Percentiles rank a stretch among this genome's conserved stretches.
These are phyloP conservation scores for Lucifuga dentata DNA, from an alignment of 2,113 vertebrate genomes.

Conservation along the genomic window DNA sequence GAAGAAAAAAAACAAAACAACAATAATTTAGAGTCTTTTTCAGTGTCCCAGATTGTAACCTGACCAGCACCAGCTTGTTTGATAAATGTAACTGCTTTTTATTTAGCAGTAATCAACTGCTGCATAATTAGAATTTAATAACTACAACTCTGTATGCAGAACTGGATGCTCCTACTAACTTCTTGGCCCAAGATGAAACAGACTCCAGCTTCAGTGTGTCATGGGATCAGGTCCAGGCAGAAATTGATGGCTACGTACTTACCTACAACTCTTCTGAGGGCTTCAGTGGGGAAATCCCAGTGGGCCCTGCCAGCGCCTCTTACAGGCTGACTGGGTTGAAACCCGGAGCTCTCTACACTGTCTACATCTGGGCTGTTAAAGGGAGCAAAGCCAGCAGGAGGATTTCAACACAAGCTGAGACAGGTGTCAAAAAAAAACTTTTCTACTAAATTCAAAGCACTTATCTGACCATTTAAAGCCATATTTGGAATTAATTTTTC, in stretches of 20 bases:
- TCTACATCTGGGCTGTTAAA: conserved; percentile 83
- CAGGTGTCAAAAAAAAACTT: conserved; percentile 72
- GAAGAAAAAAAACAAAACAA: too few species aligned
- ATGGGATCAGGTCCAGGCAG: conserved; percentile 79
- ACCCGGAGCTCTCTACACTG: conserved; percentile 82
- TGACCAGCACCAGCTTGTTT: too few species aligned
- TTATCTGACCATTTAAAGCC: not conserved
- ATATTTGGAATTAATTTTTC: too few species aligned
- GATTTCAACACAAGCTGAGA: conserved; percentile 72
- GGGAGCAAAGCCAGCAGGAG: conserved; percentile 79
- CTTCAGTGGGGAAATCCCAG: conserved; percentile 68
- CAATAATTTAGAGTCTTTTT: too few species aligned
- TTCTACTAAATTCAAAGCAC: conserved; percentile 26
- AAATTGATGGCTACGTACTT: conserved; percentile 84
- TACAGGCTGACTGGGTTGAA: conserved; percentile 77
- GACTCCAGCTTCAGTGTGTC: conserved; percentile 78
- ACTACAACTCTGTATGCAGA: too few species aligned
- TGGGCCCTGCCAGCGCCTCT: conserved; percentile 73
- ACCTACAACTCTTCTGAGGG: conserved; percentile 81
- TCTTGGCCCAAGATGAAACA: conserved; percentile 67
- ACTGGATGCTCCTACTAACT: conserved; percentile 64
- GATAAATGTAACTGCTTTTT: too few species aligned
- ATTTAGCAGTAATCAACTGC: too few species aligned
- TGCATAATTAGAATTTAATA: too few species aligned
- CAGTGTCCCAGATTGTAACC: too few species aligned